Percentiles rank a stretch among this genome's conserved stretches.
Evolutionary conservation across 2,797 vertebrate species (phyloP).

Genomic region (Stomatorhinus walkeri): DNA sequence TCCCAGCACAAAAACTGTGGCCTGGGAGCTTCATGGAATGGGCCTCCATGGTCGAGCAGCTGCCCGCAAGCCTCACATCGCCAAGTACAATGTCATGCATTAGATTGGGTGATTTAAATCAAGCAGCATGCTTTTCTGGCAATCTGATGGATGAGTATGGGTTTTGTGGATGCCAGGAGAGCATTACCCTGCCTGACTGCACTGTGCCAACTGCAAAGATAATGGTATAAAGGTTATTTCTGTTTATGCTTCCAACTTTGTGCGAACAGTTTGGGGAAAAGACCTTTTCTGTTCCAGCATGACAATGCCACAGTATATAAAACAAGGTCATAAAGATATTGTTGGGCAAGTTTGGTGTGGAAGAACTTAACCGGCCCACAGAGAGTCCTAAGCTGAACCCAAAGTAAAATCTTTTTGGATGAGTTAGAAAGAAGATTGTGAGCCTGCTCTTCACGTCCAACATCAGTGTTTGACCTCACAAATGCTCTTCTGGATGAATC

Average conservation of each 20-base stretch:
- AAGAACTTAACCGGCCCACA: background rate
- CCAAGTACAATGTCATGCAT: background rate
- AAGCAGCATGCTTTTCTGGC: background rate
- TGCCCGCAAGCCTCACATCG: background rate
- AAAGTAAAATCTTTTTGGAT: background rate
- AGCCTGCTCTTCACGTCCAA: background rate
- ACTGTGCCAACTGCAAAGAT: background rate
- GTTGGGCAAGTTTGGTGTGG: background rate
- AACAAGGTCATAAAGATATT: background rate
- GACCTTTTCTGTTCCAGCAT: background rate
- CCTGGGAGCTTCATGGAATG: background rate
- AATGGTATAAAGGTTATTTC: background rate
- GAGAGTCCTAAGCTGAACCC: background rate
- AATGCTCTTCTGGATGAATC: background rate
- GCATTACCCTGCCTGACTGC: background rate
- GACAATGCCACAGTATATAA: background rate
- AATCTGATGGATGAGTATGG: background rate
- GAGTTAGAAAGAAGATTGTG: background rate
- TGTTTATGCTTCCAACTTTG: background rate
- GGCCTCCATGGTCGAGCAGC: background rate
- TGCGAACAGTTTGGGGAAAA: background rate
- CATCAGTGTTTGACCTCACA: background rate
- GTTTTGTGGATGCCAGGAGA: background rate
- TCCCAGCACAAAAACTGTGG: background rate
- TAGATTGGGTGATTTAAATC: background rate